phyloP scores from a whole-genome alignment of 1,140 invertebrate genomes.

The Heterodera schachtii region DNA sequence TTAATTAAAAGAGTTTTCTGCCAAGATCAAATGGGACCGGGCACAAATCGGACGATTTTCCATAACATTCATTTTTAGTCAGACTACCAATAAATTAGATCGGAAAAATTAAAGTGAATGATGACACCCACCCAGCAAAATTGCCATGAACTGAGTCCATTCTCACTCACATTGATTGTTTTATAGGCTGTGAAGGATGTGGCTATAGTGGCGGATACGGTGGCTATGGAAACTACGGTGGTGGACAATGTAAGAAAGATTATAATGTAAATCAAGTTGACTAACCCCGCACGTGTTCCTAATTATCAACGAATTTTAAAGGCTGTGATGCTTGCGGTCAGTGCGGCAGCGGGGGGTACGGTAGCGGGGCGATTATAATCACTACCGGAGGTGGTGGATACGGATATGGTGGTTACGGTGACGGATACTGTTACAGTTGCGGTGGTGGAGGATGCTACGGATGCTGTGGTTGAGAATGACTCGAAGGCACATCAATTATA shows the following conservation, averaged over 20 bases:
- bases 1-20: too few relatives aligned
- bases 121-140: too few relatives aligned
- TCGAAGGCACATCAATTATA: background rate
- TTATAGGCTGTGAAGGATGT: background rate
- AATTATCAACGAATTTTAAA: background rate
- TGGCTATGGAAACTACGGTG: background rate
- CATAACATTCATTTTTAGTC: too few relatives aligned
- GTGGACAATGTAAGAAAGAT: constrained; percentile 3
- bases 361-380: background rate
- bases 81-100: too few relatives aligned
- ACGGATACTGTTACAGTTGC: background rate
- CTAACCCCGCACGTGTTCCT: too few relatives aligned
- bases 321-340: constrained; percentile 4
- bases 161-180: too few relatives aligned
- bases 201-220: background rate
- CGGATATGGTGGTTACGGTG: constrained; percentile 3
- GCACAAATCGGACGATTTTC: too few relatives aligned
- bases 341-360: background rate
- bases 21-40: too few relatives aligned
- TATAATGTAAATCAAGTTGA: too few relatives aligned
- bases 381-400: background rate
- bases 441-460: constrained; percentile 7
- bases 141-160: too few relatives aligned
- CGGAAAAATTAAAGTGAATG: too few relatives aligned
- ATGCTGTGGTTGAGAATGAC: background rate